Percentiles rank a stretch among this genome's conserved stretches.
These are phyloP conservation scores for Hippocampus guttulatus DNA, from an alignment of 2,113 vertebrate genomes.

Conservation along the genomic window DNA sequence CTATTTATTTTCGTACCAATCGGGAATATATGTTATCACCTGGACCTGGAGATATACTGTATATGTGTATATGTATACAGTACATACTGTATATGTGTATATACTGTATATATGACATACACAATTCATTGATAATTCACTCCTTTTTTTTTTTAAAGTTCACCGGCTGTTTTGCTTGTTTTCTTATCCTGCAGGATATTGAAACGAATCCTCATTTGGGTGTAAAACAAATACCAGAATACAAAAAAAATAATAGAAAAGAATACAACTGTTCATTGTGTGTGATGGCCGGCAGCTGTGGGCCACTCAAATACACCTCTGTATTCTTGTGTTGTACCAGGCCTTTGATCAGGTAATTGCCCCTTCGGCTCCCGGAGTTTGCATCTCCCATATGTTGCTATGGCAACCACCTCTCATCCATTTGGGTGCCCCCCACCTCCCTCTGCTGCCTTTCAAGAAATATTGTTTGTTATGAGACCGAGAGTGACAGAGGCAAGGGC, in stretches of 20 bases:
- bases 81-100: no score
- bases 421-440: constrained; percentile 16
- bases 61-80: no score
- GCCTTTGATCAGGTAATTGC: constrained; percentile 78
- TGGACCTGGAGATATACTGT: no score
- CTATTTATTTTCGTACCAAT: no score
- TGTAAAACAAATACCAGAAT: background rate
- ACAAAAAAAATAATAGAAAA: background rate
- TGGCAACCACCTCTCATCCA: constrained; percentile 58
- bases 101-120: no score
- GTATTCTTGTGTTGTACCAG: constrained; percentile 43
- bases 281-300: constrained; percentile 54
- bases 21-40: no score
- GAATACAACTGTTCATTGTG: constrained; percentile 43
- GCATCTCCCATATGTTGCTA: constrained; percentile 60
- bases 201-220: background rate
- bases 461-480: constrained; percentile 19
- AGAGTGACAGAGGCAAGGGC: constrained; percentile 19
- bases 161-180: no score
- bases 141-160: no score
- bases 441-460: constrained; percentile 48
- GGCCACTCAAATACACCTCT: constrained; percentile 49
- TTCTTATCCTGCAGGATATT: no score
- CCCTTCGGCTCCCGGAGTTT: constrained; percentile 62
- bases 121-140: no score